These are phyloP conservation scores for Spicauda simplicius DNA, from an alignment of 2,888 invertebrate genomes.

Conservation along the genomic window DNA sequence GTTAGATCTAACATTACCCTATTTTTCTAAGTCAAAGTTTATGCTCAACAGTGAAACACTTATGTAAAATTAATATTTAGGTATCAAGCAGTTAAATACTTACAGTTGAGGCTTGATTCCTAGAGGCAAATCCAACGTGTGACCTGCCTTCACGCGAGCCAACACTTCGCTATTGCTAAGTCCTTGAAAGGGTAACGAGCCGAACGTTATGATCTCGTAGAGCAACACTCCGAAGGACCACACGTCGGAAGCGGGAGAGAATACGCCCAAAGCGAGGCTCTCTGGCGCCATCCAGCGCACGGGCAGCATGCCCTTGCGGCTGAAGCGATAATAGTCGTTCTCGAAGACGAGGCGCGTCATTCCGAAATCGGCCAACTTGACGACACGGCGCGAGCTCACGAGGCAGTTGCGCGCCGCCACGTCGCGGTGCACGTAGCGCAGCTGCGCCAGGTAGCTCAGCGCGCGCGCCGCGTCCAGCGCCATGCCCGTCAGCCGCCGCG, in stretches of 20 bases:
- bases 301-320: constrained; percentile 93
- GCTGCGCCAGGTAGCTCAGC: constrained; percentile 92
- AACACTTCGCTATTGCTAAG: constrained; percentile 94
- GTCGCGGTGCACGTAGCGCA: constrained; percentile 96
- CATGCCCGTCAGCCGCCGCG: constrained; percentile 92
- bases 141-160: constrained; percentile 91
- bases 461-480: constrained; percentile 95
- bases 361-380: constrained; percentile 95
- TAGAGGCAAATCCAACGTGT: constrained; percentile 89
- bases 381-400: constrained; percentile 89
- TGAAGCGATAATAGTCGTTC: constrained; percentile 95
- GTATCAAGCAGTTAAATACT: constrained; percentile 67
- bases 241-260: constrained; percentile 94
- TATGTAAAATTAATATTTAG: too few species aligned
- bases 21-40: too few species aligned
- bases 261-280: constrained; percentile 91
- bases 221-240: constrained; percentile 96
- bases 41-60: too few species aligned
- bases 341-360: constrained; percentile 96
- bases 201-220: constrained; percentile 95
- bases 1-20: too few species aligned
- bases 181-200: constrained; percentile 95
- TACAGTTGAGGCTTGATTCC: constrained; percentile 92
- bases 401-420: constrained; percentile 92
- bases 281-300: constrained; percentile 98